phyloP scores from a whole-genome alignment of 2,113 vertebrate genomes.

The Antechinus stuartii region DNA sequence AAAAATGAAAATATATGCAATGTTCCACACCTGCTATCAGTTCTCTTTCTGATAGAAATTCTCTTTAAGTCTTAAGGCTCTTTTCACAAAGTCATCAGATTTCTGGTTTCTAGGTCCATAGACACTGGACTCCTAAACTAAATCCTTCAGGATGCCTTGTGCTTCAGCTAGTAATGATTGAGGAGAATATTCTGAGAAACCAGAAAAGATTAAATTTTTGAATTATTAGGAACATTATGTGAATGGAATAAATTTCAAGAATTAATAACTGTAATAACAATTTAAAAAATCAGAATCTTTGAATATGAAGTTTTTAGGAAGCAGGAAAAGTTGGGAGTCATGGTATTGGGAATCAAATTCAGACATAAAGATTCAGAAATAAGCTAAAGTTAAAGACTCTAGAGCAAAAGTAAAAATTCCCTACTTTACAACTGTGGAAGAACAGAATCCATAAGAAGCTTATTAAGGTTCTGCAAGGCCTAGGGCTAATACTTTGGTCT shows the following conservation, averaged over 20 bases:
- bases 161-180: not conserved
- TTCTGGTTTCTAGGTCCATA: no score
- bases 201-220: not conserved
- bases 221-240: not conserved
- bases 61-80: no score
- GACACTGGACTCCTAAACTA: no score
- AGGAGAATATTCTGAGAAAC: not conserved
- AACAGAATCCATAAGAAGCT: not conserved
- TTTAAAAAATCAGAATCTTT: not conserved
- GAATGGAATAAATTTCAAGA: not conserved
- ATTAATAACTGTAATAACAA: not conserved
- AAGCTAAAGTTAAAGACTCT: not conserved
- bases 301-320: not conserved
- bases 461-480: not conserved
- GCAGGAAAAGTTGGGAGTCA: not conserved
- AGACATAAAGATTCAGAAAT: not conserved
- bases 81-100: no score
- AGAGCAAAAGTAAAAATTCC: not conserved
- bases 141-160: not conserved
- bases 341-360: not conserved
- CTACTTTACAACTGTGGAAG: not conserved
- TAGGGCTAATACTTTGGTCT: not conserved
- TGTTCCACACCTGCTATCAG: no score
- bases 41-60: no score
- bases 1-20: no score